These are phyloP conservation scores for Cylindroiulus punctatus DNA, from an alignment of 2,888 invertebrate genomes.

Conservation along the genomic window DNA sequence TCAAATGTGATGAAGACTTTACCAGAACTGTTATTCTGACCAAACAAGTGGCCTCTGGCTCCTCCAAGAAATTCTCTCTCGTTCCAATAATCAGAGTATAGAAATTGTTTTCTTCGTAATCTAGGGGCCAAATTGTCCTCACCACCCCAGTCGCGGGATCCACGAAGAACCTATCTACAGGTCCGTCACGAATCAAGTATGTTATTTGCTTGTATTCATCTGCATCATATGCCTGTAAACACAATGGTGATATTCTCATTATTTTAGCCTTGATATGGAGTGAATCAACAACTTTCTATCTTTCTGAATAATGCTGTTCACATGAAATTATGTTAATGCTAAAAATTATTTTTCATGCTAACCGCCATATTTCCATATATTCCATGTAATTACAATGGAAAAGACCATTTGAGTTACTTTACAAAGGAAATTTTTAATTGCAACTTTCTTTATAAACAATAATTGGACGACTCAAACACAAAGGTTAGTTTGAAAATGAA, in stretches of 20 bases:
- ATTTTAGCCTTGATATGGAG: no score
- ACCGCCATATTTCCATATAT: slow-evolving; percentile 56
- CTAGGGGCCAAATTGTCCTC: slow-evolving; percentile 78
- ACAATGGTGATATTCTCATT: slow-evolving; percentile 58
- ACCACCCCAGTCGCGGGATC: slow-evolving; percentile 83
- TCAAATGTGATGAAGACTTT: slow-evolving; percentile 37
- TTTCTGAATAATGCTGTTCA: no score
- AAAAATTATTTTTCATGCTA: no score
- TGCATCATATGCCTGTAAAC: slow-evolving; percentile 79
- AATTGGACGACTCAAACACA: no score
- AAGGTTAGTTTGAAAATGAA: no score
- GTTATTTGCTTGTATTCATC: slow-evolving; percentile 77
- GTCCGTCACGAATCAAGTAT: slow-evolving; percentile 83
- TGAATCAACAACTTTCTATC: no score
- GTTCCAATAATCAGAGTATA: slow-evolving; percentile 84
- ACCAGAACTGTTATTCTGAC: slow-evolving; percentile 77
- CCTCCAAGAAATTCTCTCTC: slow-evolving; percentile 79
- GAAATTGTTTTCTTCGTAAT: slow-evolving; percentile 79
- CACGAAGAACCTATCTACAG: slow-evolving; percentile 82
- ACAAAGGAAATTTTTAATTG: no score
- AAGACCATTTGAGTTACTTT: no score
- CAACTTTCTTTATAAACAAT: no score
- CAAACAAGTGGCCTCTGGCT: slow-evolving; percentile 77
- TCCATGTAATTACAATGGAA: no score
- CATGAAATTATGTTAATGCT: no score